Evolutionary conservation across 2,797 vertebrate genomes (phyloP), one percentile per base, ranked within the genome.

Genomic region (Todus mexicanus): DNA sequence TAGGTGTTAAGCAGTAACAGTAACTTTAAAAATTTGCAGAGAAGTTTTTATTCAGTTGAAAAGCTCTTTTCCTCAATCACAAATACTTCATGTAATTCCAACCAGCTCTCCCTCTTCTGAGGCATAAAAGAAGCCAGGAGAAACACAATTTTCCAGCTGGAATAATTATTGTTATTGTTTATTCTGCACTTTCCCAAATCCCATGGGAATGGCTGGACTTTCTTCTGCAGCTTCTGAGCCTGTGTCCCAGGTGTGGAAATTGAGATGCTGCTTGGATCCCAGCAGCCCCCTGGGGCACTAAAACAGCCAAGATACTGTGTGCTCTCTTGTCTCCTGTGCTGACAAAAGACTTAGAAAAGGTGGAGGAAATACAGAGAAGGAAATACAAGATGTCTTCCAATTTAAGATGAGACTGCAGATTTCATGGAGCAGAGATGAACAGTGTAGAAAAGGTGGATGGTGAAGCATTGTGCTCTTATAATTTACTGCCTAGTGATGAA

Each of bases 101-200:
- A 68, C 61, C 56, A 90, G 54, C 68, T 90, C 53, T 93, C 50
- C 48, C 40, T 81, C 63, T 57, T 81, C 63, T 57, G 68, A 92
- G 81, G 50, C 81, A 89, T 64, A 92, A 82, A 70, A 88, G 22
- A 89, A 95, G 65, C 45, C 69, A 57, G 68, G 48, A 73, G 45
- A 83, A 95, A 83, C 31, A 94, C 85, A 73, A 66, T 64, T 92
- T 94, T 92, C 78, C 57, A 94, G 69, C 65, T 91, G 75, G 50
- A 91, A 79, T 82, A 85, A 91, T 74, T 66, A n/a, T 38, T 89
- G 59, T 78, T 92, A 17, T 65, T 93, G n/a, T 92, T 92, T 87
- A 45, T 89, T 83, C 79, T 91, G 23, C 35, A 19, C 81, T 85
- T 93, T 69, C 38, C 61, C 61, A n/a, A 3, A 23, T 91, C 89